Conservation (phyloP, 2,888 invertebrate species). For the Silvanus unidentatus region DNA sequence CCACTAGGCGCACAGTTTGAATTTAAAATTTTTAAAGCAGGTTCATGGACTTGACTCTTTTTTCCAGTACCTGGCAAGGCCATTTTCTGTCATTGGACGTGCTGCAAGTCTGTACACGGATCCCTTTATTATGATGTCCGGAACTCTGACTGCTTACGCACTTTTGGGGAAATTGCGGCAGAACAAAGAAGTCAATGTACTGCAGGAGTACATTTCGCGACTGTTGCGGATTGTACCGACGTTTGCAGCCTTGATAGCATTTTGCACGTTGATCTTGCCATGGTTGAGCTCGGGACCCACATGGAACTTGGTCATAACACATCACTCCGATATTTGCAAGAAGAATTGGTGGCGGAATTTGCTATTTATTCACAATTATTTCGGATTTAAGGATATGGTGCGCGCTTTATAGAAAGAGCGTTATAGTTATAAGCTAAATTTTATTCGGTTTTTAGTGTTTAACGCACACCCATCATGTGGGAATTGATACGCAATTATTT, state of each 20-base stretch:
- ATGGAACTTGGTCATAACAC: slow-evolving; percentile 63
- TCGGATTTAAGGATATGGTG: slow-evolving; percentile 67
- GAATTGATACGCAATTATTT: slow-evolving; percentile 66
- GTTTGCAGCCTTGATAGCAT: slow-evolving; percentile 57
- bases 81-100: slow-evolving; percentile 62
- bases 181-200: slow-evolving; percentile 51
- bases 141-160: slow-evolving; percentile 59
- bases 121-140: slow-evolving; percentile 66
- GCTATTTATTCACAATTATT: slow-evolving; percentile 66
- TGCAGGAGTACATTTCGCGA: slow-evolving; percentile 58
- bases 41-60: too few relatives aligned
- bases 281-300: slow-evolving; percentile 59
- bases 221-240: slow-evolving; percentile 60
- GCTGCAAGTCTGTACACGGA: slow-evolving; percentile 67
- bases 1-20: too few relatives aligned
- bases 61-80: slow-evolving; percentile 53
- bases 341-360: slow-evolving; percentile 66
- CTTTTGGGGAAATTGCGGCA: slow-evolving; percentile 54
- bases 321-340: slow-evolving; percentile 63
- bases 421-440: slow-evolving; percentile 1
- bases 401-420: too few relatives aligned
- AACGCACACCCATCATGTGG: slow-evolving; percentile 66
- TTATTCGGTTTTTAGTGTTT: slow-evolving; percentile 49
- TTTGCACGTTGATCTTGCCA: slow-evolving; percentile 62
- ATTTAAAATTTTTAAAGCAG: too few relatives aligned